phyloP scores from a whole-genome alignment of 2,113 vertebrate genomes.

The Daboia siamensis region DNA sequence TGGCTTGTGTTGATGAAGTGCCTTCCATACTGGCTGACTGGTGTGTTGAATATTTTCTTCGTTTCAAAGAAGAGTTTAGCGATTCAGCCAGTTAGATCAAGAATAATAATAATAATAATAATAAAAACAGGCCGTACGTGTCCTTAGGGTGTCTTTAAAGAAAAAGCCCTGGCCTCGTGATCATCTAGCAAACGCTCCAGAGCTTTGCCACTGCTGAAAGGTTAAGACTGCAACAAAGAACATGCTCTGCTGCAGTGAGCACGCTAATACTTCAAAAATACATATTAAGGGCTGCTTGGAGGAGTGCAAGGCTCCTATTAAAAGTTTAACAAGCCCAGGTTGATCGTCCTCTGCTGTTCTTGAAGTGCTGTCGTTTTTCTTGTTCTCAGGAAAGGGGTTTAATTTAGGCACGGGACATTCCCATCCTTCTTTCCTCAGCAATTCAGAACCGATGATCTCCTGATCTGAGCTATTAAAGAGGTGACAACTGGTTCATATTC shows the following conservation, averaged over 20 bases:
- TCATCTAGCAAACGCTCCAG: neutral
- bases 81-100: neutral
- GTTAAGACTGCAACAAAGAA: neutral
- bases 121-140: neutral
- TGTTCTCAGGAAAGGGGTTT: neutral
- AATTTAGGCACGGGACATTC: neutral
- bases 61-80: neutral
- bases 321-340: slow-evolving; percentile 29
- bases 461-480: neutral
- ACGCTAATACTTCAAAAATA: neutral
- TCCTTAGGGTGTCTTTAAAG: neutral
- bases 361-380: neutral
- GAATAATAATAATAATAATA: neutral
- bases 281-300: neutral
- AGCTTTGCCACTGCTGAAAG: neutral
- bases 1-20: no score
- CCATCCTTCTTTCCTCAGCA: neutral
- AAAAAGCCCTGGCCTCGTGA: neutral
- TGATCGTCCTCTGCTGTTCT: neutral
- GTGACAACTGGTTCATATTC: neutral
- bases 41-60: no score
- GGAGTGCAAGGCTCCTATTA: slow-evolving; percentile 16
- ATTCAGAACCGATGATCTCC: neutral
- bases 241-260: neutral
- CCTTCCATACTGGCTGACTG: no score